These are phyloP conservation scores for Thrips palmi DNA, from an alignment of 1,140 invertebrate genomes.

Conservation along the genomic window DNA sequence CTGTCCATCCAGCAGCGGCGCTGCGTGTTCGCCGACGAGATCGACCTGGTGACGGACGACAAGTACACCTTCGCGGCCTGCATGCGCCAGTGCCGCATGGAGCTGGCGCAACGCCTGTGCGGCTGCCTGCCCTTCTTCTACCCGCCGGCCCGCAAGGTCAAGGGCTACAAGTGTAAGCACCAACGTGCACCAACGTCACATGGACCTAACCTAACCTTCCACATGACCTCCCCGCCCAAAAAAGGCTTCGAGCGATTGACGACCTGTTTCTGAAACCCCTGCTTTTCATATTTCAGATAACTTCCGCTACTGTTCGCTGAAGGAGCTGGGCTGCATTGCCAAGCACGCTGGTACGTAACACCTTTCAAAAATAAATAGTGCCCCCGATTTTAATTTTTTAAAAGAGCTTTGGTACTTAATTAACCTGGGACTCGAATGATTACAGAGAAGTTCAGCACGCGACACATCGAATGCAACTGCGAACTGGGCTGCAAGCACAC, in stretches of 20 bases:
- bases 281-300: constrained; percentile 22
- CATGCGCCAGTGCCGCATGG: constrained; percentile 47
- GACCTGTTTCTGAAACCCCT: too few species aligned
- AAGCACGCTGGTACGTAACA: constrained; percentile 31
- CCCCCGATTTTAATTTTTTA: too few species aligned
- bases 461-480: constrained; percentile 29
- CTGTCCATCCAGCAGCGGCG: constrained; percentile 41
- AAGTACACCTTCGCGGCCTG: constrained; percentile 47
- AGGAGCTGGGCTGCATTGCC: constrained; percentile 35
- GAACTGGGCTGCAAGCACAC: constrained; percentile 48
- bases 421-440: not conserved
- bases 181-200: not conserved
- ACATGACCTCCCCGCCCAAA: too few species aligned
- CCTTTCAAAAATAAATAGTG: constrained; percentile 25
- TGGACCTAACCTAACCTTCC: too few species aligned
- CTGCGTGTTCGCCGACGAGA: constrained; percentile 44
- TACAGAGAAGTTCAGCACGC: constrained; percentile 10
- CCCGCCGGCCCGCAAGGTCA: constrained; percentile 26
- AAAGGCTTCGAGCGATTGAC: too few species aligned
- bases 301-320: constrained; percentile 32
- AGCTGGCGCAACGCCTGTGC: constrained; percentile 32
- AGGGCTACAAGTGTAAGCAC: constrained; percentile 19
- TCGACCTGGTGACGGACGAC: constrained; percentile 31
- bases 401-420: constrained; percentile 6
- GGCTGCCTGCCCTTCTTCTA: constrained; percentile 49